These are phyloP conservation scores for Polyodon spathula DNA, from an alignment of 2,113 vertebrate genomes.

Conservation along the genomic window DNA sequence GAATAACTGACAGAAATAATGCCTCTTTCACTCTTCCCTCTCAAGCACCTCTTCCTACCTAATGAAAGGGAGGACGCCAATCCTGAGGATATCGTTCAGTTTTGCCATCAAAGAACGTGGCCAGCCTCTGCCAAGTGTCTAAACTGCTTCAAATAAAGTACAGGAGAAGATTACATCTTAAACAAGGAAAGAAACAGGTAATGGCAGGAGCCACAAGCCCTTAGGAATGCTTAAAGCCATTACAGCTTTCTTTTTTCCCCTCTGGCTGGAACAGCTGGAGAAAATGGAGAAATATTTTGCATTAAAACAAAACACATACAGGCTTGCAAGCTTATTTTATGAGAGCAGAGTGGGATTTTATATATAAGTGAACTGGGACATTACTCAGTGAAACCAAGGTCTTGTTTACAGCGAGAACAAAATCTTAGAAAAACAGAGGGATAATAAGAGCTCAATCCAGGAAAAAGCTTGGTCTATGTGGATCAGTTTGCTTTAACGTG, in stretches of 20 bases:
- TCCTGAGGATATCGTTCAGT: not conserved
- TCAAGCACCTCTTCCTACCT: constrained; percentile 21
- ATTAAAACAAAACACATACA: too few species aligned
- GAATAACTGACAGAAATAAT: constrained; percentile 23
- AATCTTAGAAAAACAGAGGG: too few species aligned
- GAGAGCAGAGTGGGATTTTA: too few species aligned
- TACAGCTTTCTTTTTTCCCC: not conserved
- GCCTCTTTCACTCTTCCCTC: constrained; percentile 17
- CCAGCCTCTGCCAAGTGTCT: constrained; percentile 8
- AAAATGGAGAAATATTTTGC: constrained; percentile 12
- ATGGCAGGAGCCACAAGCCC: too few species aligned
- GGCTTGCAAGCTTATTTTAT: too few species aligned
- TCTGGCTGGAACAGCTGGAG: not conserved
- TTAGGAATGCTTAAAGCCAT: not conserved
- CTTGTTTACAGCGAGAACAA: too few species aligned
- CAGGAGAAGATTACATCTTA: not conserved
- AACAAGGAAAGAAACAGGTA: not conserved
- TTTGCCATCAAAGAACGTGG: not conserved
- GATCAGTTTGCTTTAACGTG: too few species aligned
- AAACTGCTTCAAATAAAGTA: constrained; percentile 1
- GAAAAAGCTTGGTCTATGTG: too few species aligned
- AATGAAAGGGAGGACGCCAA: constrained; percentile 15
- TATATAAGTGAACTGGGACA: too few species aligned
- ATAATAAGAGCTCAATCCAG: too few species aligned
- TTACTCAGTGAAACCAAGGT: too few species aligned